Base-by-base conservation (phyloP, 2,797 vertebrate species). In the Limosa lapponica region DNA sequence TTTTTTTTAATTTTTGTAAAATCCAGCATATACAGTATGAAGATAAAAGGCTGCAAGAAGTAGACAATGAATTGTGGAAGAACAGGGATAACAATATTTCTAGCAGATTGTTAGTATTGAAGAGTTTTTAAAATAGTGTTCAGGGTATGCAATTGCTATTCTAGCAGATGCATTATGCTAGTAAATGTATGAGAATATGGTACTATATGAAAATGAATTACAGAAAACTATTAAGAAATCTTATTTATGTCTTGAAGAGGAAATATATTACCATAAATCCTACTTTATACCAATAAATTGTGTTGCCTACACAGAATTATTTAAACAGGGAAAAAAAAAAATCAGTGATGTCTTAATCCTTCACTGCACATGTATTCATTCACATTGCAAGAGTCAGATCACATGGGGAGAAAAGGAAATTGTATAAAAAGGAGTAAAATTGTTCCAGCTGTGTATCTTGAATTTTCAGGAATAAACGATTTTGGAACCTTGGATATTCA, bases 151-250 rank as follows among this genome's bases (percentile, higher is more conserved):
- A 82, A 43, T 96, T 97, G 55, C 94, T 93, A 74, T 96, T 97
- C 55, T 96, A 95, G 46, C 52, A 91, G 73, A 95, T 93, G 94
- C 93, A 91, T 85, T 96, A 51, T 66, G 52, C 85, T 93, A 87
- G 80, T 95, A 81, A 96, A 93, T 93, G 37, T 95, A 51, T 92
- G 86, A 92, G 92, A 93, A 84, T 96, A 87, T 89, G 82, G 62
- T 93, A 65, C 74, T 93, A 87, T 95, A 79, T 82, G 91, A 97
- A 97, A 97, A 96, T 93, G 96, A 95, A 96, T 96, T 96, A 88
- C 92, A 92, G 92, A 95, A 95, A 96, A 95, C 94, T 94, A 95
- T 95, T 96, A 95, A 94, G 80, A 96, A 89, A 94, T 87, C 89
- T 92, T 96, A 95, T 96, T 96, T 96, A 95, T 96, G 82, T 91